A percentile compares a stretch with the other conserved stretches of the same genome.
Conservation (phyloP, 2,113 vertebrate genomes). For the Sturnira hondurensis region DNA sequence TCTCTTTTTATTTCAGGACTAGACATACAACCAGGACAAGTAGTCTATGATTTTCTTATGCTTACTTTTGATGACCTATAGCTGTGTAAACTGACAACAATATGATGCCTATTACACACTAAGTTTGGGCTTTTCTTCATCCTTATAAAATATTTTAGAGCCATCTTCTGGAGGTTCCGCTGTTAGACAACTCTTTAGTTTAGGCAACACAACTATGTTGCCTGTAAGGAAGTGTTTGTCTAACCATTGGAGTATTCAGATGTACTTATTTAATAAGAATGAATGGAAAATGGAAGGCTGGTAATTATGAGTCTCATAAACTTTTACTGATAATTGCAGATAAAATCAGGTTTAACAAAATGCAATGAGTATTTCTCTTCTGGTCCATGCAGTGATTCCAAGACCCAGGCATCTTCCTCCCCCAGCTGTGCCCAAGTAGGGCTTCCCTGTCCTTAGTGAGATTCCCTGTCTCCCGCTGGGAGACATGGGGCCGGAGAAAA, state of each 20-base stretch:
- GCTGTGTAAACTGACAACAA: background rate
- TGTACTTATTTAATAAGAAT: background rate
- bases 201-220: background rate
- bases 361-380: background rate
- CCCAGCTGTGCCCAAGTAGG: fast-evolving
- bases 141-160: background rate
- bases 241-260: background rate
- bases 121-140: background rate
- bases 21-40: background rate
- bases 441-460: background rate
- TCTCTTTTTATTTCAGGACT: background rate
- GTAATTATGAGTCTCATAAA: background rate
- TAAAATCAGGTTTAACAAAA: background rate
- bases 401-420: background rate
- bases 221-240: background rate
- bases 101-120: background rate
- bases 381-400: background rate
- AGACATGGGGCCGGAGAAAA: background rate
- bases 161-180: background rate
- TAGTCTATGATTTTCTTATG: background rate
- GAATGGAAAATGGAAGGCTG: background rate
- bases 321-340: background rate
- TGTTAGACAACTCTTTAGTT: background rate
- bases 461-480: background rate
- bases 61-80: background rate